Percentiles rank a stretch among this genome's conserved stretches.
Conservation (phyloP, 2,888 invertebrate species). For the Trisateles emortualis region DNA sequence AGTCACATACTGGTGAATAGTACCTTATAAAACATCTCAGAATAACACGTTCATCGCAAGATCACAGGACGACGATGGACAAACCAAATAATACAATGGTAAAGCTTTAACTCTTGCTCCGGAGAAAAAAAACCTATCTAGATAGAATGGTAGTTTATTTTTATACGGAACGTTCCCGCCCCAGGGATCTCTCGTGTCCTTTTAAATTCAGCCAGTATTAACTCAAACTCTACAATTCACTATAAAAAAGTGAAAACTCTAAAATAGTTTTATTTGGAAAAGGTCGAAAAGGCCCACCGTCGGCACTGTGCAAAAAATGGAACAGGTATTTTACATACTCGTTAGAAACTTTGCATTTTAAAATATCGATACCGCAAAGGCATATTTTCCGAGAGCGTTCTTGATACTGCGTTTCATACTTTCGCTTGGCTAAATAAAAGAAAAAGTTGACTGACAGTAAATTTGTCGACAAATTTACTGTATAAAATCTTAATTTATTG, state of each 20-base stretch:
- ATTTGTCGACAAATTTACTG: too few relatives aligned
- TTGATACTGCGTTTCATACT: not conserved
- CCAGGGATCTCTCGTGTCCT: conserved; percentile 5
- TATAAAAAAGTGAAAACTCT: not conserved
- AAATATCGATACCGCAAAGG: conserved; percentile 1
- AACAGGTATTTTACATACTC: conserved; percentile 2
- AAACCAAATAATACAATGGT: conserved; percentile 20
- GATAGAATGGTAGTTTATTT: conserved; percentile 11
- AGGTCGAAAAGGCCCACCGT: not conserved
- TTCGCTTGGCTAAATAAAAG: too few relatives aligned
- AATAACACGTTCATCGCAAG: too few relatives aligned
- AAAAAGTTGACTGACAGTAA: too few relatives aligned
- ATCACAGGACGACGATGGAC: too few relatives aligned
- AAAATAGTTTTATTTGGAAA: conserved; percentile 2
- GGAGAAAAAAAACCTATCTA: conserved; percentile 3
- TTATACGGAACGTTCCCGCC: conserved; percentile 7
- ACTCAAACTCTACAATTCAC: conserved; percentile 7
- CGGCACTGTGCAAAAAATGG: not conserved
- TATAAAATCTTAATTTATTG: too few relatives aligned
- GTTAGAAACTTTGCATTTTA: not conserved
- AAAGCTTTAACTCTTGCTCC: conserved; percentile 6
- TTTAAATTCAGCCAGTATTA: conserved; percentile 11
- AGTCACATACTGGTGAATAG: too few relatives aligned
- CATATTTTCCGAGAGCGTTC: not conserved
- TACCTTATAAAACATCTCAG: too few relatives aligned